phyloP scores from a whole-genome alignment of 2,888 invertebrate species.

The Diloba caeruleocephala region DNA sequence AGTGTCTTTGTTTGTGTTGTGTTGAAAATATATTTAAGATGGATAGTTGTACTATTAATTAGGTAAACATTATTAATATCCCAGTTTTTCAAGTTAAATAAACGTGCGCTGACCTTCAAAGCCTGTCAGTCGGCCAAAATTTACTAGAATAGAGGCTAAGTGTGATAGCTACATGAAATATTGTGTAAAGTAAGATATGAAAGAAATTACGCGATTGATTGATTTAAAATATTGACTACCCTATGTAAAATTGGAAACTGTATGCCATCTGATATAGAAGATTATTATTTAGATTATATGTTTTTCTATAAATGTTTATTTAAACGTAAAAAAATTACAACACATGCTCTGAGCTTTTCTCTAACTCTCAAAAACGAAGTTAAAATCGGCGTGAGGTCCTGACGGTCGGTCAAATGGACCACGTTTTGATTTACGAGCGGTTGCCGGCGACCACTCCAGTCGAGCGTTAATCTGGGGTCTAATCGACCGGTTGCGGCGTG shows the following conservation, averaged over 20 bases:
- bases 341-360: slow-evolving; percentile 10
- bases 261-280: no score
- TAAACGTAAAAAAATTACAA: slow-evolving; percentile 2
- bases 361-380: slow-evolving; percentile 47
- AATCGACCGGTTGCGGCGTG: slow-evolving; percentile 49
- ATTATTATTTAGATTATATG: not conserved
- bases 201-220: no score
- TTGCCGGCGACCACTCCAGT: slow-evolving; percentile 55
- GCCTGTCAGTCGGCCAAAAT: no score
- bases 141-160: no score
- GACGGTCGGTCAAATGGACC: slow-evolving; percentile 60
- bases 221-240: no score
- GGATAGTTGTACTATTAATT: not conserved
- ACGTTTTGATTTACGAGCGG: slow-evolving; percentile 61
- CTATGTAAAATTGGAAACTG: no score
- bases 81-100: no score
- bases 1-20: slow-evolving; percentile 41
- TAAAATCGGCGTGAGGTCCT: slow-evolving; percentile 39
- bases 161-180: no score
- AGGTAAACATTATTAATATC: no score
- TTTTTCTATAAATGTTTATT: slow-evolving; percentile 8
- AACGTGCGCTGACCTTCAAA: no score
- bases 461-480: slow-evolving; percentile 55
- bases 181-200: no score
- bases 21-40: slow-evolving; percentile 1